Conservation (phyloP, 1,140 invertebrate genomes). For the Cyphomyrmex costatus region DNA sequence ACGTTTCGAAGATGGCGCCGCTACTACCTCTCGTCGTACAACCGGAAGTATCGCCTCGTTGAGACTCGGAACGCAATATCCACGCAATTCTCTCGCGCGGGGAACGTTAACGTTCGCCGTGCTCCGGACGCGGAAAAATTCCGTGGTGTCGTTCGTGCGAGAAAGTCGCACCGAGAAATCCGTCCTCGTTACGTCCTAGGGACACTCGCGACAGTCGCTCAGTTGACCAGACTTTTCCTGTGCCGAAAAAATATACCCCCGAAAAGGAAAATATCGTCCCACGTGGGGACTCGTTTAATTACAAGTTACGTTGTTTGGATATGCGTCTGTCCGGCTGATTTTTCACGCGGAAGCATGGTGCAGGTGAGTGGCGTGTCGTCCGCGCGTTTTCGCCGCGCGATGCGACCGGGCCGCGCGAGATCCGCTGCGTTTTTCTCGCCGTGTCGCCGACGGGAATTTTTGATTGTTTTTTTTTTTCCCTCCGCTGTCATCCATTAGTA, state of each 20-base stretch:
- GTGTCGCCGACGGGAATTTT: constrained; percentile 82
- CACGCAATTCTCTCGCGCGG: background rate
- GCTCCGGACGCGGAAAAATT: too few relatives aligned
- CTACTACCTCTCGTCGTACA: too few relatives aligned
- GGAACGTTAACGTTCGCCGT: background rate
- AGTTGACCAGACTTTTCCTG: constrained; percentile 85
- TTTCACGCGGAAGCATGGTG: constrained; percentile 84
- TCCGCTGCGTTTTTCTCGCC: constrained; percentile 77
- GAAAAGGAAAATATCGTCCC: constrained; percentile 87
- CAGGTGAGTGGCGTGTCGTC: constrained; percentile 82
- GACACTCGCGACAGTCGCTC: constrained; percentile 17
- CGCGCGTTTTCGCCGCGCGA: constrained; percentile 66
- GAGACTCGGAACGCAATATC: background rate
- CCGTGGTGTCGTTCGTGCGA: too few relatives aligned
- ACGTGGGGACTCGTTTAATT: constrained; percentile 86
- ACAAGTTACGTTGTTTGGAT: constrained; percentile 86
- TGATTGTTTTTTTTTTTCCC: constrained; percentile 84
- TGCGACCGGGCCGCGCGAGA: constrained; percentile 66
- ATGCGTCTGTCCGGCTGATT: constrained; percentile 86
- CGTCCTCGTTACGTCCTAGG: too few relatives aligned
- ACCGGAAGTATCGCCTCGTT: constrained; percentile 24
- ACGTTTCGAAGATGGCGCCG: constrained; percentile 49
- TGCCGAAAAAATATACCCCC: constrained; percentile 86
- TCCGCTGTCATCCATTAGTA: constrained; percentile 86
- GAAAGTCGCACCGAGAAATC: too few relatives aligned